These are phyloP conservation scores for Leptopilina syphax DNA, from an alignment of 2,888 invertebrate species.

Conservation along the genomic window DNA sequence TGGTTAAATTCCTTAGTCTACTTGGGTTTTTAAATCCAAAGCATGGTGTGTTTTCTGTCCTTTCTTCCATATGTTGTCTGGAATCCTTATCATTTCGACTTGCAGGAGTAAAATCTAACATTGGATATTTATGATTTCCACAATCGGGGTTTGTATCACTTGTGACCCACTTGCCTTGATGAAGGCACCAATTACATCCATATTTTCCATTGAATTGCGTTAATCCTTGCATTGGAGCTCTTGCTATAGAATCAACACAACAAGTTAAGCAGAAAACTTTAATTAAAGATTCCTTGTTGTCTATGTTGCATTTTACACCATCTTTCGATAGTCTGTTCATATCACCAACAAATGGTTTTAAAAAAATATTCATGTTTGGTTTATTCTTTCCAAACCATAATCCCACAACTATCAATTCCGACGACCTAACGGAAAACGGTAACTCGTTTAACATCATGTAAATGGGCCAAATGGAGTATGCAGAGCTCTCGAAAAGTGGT, in stretches of 20 bases:
- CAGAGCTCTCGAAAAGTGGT: too few species aligned
- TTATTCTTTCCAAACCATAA: too few species aligned
- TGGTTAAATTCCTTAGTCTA: background rate
- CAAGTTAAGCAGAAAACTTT: conserved; percentile 1
- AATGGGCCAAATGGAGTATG: too few species aligned
- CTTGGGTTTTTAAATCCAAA: background rate
- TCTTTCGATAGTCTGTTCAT: background rate
- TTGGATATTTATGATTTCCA: conserved; percentile 1
- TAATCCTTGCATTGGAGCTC: too few species aligned
- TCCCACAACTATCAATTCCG: too few species aligned
- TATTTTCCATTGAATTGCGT: too few species aligned
- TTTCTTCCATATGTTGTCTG: background rate
- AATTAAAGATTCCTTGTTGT: background rate
- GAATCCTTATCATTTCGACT: background rate
- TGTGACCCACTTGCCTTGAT: background rate
- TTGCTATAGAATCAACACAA: background rate
- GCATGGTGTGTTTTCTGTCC: background rate
- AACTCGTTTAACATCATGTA: too few species aligned
- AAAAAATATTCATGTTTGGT: too few species aligned
- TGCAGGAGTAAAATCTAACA: background rate
- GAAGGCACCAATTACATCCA: background rate
- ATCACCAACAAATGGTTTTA: too few species aligned
- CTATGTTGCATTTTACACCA: background rate
- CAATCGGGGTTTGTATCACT: background rate
- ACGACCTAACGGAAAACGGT: too few species aligned